Base-by-base conservation (phyloP, 2,113 vertebrate genomes). In the Tympanuchus pallidicinctus region DNA sequence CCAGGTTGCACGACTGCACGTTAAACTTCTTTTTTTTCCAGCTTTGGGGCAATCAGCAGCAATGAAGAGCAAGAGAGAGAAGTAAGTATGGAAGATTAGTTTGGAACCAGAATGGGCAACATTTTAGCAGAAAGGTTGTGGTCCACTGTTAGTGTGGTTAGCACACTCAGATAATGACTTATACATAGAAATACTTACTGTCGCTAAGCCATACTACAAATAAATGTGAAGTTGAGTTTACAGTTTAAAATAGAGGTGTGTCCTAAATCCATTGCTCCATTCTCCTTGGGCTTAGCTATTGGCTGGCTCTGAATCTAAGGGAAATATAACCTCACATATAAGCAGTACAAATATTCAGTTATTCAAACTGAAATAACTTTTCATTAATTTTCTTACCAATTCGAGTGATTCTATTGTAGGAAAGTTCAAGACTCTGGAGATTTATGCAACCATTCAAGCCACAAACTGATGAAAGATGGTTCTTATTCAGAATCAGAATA, bases 391-490 rank as follows among this genome's bases (percentile, higher is more conserved):
- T 81, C 98, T 98, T 97, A 99, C 99, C 98, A 70, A 99, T 98
- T 92, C 98, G 98, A 25, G 98, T 98, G 95, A 99, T 98, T 96
- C 94, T 98, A 89, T 99, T 99, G 94, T 98, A 93, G 6, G 99
- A 99, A 50, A 99, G 93, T 89, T 99, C 98, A 77, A 99, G 98
- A 86, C 96, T 94, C 14, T 94, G 95, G 64, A 99, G 92, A 95
- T 98, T 98, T 83, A 91, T 97, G 69, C 98, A 99, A n/a, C 97
- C 98, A 59, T 96, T 97, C 90, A 99, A 95, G 60, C 99, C 99
- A 61, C 97, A 98, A 93, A 99, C 92, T 76, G 98, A 99, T n/a
- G 97, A 98, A 90, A 99, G 97, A 28, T 92, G 95, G 94, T 99
- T 99, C 95, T 97, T 97, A 95, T 95, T 97, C 38, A 99, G 95